Evolutionary conservation across 1,140 invertebrate genomes (phyloP), one percentile per base, ranked within the genome.

Genomic region (Cydia strobilella): DNA sequence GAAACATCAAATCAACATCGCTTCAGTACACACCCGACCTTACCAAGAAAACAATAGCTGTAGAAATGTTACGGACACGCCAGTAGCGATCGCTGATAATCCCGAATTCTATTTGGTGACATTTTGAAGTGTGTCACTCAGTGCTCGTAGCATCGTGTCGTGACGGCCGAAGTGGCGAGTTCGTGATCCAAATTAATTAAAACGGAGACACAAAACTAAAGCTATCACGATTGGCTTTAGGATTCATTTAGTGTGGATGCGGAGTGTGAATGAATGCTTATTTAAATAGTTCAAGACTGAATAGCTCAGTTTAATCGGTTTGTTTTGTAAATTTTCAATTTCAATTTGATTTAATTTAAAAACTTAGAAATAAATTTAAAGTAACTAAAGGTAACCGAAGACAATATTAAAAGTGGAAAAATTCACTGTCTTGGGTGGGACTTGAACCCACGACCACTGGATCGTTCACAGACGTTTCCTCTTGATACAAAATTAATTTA

Each of bases 171-270:
- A 91, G 90, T 93, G 90, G 91, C 86, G 86, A 91, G 83, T 86
- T 93, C 91, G 90, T 93, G 91, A 90, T 90, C 88, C 89, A 91
- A 92, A 93, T 93, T 93, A 93, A 93, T 93, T 93, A 93, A 92
- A 91, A 90, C 90, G 80, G 83, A 91, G 86, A 90, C 88, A 89
- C 87, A 92, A 90, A 90, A 89, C 86, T 87, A 81, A 85, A 87
- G 85, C 84, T 89, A 93, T 91, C 91, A 91, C 88, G 91, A 93
- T 91, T 87, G 83, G 75, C 79, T 86, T 86, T 82, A 81, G 73
- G 82, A 79, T 83, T 78, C 76, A 77, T 73, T 79, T 89, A 86
- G 77, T 79, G 74, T 88, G 89, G 90, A 90, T 87, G 81, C 76
- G 82, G 74, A n/a, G 51, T 73, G 81, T 69, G 31, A 39, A 66